Conservation (phyloP, 2,888 invertebrate species). For the Neoaliturus tenellus region DNA sequence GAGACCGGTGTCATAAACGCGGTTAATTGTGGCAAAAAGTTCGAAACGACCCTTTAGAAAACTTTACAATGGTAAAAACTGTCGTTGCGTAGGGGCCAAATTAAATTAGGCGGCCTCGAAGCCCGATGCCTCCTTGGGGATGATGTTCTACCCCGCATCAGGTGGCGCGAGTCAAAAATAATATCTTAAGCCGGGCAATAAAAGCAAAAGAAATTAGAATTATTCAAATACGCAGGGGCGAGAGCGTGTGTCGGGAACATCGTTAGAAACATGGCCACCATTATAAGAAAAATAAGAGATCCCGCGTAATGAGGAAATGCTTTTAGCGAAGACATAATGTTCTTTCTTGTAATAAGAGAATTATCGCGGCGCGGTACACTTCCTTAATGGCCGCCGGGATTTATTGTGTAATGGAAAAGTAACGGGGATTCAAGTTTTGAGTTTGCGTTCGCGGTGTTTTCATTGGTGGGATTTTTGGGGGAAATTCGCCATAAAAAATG, state of each 20-base stretch:
- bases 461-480: too few relatives aligned
- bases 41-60: conserved; percentile 26
- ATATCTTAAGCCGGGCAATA: conserved; percentile 51
- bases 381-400: conserved; percentile 45
- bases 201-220: conserved; percentile 53
- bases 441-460: neutral
- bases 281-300: conserved; percentile 58
- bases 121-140: neutral
- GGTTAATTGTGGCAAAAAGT: conserved; percentile 31
- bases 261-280: conserved; percentile 46
- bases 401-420: conserved; percentile 53
- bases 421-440: conserved; percentile 32
- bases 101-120: conserved; percentile 35
- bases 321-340: conserved; percentile 64
- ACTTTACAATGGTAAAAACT: conserved; percentile 47
- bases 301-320: conserved; percentile 68
- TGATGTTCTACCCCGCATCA: conserved; percentile 23
- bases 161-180: conserved; percentile 45
- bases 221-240: conserved; percentile 50
- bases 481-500: too few relatives aligned
- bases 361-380: conserved; percentile 47
- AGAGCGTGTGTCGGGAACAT: conserved; percentile 47
- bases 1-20: neutral
- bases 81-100: conserved; percentile 23
- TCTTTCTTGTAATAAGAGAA: conserved; percentile 50